Evolutionary conservation across 1,140 invertebrate genomes (phyloP).

Genomic region (Heliothis subflexa): DNA sequence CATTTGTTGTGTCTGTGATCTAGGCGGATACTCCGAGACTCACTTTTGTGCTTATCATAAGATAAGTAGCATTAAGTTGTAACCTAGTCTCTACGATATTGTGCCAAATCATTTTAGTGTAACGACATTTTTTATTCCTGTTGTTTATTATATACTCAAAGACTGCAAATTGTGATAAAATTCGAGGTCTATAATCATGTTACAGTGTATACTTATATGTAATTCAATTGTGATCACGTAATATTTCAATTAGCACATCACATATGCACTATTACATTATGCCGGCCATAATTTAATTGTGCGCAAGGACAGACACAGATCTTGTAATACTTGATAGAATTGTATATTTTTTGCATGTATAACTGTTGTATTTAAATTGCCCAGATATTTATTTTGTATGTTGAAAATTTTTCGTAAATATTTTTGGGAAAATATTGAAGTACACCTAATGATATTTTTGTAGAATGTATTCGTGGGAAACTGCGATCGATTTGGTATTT

Average conservation of each 20-base stretch:
- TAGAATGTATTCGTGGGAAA: slow-evolving; percentile 47
- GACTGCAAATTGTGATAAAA: slow-evolving; percentile 68
- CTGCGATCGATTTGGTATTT: slow-evolving; percentile 27
- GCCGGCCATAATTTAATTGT: slow-evolving; percentile 66
- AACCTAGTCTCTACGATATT: slow-evolving; percentile 53
- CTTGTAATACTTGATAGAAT: slow-evolving; percentile 37
- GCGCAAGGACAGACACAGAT: slow-evolving; percentile 23
- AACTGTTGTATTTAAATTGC: slow-evolving; percentile 46
- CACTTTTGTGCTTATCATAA: slow-evolving; percentile 70
- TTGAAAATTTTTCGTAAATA: slow-evolving; percentile 37
- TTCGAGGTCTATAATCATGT: slow-evolving; percentile 45
- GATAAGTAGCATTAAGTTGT: slow-evolving; percentile 72
- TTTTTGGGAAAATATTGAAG: slow-evolving; percentile 47
- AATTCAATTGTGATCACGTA: slow-evolving; percentile 27
- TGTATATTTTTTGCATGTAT: slow-evolving; percentile 56
- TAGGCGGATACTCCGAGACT: slow-evolving; percentile 59
- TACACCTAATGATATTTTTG: slow-evolving; percentile 55
- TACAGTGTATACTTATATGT: slow-evolving; percentile 32
- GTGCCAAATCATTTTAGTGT: slow-evolving; percentile 66
- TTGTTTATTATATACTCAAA: slow-evolving; percentile 57
- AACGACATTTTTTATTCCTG: slow-evolving; percentile 57
- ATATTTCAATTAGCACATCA: slow-evolving; percentile 22
- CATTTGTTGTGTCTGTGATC: slow-evolving; percentile 64
- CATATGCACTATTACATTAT: slow-evolving; percentile 63
- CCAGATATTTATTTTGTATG: slow-evolving; percentile 58